phyloP scores from a whole-genome alignment of 2,888 invertebrate genomes.

The Tiliacea citrago region DNA sequence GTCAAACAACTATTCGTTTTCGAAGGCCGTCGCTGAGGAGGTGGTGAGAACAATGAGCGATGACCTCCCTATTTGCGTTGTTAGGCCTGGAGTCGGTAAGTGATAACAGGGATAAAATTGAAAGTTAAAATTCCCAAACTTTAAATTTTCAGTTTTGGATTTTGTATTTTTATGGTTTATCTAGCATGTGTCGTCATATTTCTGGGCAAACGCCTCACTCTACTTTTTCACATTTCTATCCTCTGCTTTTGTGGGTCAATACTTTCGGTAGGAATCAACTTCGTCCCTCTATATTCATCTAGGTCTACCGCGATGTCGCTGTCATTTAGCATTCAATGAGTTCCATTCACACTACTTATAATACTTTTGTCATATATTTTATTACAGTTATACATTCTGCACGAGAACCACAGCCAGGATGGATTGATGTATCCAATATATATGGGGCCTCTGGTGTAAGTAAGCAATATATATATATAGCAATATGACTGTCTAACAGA shows the following conservation, averaged over 20 bases:
- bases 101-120: too few species aligned
- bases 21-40: constrained; percentile 96
- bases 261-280: not conserved
- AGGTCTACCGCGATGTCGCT: not conserved
- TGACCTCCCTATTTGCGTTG: constrained; percentile 91
- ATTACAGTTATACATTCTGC: constrained; percentile 17
- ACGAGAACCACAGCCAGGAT: constrained; percentile 28
- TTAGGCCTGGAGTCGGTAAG: constrained; percentile 94
- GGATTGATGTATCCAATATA: constrained; percentile 19
- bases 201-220: not conserved
- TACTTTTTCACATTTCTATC: not conserved
- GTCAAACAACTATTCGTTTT: constrained; percentile 97
- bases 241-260: not conserved
- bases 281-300: not conserved
- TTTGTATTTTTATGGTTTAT: not conserved
- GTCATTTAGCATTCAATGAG: not conserved
- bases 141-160: not conserved
- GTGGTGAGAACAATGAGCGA: constrained; percentile 92
- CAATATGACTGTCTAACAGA: too few species aligned
- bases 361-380: not conserved
- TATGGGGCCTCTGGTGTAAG: constrained; percentile 35
- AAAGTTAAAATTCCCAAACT: not conserved
- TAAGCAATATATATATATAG: not conserved
- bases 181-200: not conserved
- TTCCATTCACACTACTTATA: not conserved